phyloP scores from a whole-genome alignment of 2,797 vertebrate genomes.

The Trachurus trachurus region DNA sequence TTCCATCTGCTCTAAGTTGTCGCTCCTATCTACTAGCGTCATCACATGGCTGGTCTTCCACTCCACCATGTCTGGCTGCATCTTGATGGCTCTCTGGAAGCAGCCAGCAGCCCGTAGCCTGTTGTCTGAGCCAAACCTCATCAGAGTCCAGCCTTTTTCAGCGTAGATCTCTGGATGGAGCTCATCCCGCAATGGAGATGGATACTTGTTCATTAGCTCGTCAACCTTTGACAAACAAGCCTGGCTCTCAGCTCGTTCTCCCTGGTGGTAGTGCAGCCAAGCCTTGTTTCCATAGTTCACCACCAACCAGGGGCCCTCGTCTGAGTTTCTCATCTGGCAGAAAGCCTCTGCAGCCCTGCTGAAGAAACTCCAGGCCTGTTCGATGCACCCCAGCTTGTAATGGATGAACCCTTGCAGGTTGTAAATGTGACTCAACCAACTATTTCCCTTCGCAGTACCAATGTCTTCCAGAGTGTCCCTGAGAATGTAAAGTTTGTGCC shows the following conservation, averaged over 20 bases:
- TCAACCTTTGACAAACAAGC: too few species aligned
- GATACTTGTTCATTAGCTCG: too few species aligned
- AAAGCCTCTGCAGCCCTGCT: conserved; percentile 60
- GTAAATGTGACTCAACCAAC: conserved; percentile 73
- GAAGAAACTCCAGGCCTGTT: conserved; percentile 50
- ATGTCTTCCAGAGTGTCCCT: conserved; percentile 18
- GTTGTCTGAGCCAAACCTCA: too few species aligned
- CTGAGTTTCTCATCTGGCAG: too few species aligned
- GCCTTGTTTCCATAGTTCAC: too few species aligned
- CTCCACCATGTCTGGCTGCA: conserved; percentile 62
- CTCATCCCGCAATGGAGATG: too few species aligned
- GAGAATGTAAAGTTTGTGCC: too few species aligned
- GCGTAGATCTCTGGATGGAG: too few species aligned
- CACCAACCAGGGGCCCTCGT: too few species aligned
- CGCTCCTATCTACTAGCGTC: not conserved
- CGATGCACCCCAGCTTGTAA: conserved; percentile 28
- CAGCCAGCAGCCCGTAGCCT: conserved; percentile 14
- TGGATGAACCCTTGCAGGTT: conserved; percentile 68
- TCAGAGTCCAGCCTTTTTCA: too few species aligned
- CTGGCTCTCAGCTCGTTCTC: too few species aligned
- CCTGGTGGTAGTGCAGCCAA: too few species aligned
- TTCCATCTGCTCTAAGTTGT: conserved; percentile 47
- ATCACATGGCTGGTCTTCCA: conserved; percentile 61
- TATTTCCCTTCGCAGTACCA: conserved; percentile 21
- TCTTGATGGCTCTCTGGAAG: conserved; percentile 65